Evolutionary conservation across 2,797 vertebrate species (phyloP), one percentile per base, ranked within the genome.

Genomic region (Pseudomugil gertrudae): DNA sequence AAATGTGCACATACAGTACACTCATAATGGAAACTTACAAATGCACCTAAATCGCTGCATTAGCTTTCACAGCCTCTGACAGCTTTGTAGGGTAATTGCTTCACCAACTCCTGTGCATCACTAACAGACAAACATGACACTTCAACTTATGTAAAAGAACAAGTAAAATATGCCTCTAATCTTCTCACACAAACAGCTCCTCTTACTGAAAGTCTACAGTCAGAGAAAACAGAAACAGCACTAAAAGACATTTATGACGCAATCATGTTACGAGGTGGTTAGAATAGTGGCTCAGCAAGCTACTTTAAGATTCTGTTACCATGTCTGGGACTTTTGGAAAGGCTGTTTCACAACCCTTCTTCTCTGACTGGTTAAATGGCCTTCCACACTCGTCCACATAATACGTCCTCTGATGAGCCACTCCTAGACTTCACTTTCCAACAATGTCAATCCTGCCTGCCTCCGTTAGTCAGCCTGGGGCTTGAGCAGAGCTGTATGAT

Each of bases 381-480:
- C 81, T 80, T 55, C n/a, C n/a, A n/a, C 40, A 77, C 70, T 15
- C 61, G 1, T 21, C 40, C 71, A 78, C 77, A 77, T 57, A 57
- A 66, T 69, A 72, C 63, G 63, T 70, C 69, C 74, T 79, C 74
- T 83, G 72, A 84, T 81, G 74, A 87, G 77, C 85, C 84, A 87
- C 60, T 84, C 69, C 76, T 70, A 67, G 82, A 86, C 71, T 76
- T 84, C 82, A 84, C 83, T 91, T 86, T 85, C 71, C 72, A 80
- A 82, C 87, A 88, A 88, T 86, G 85, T 90, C 78, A 84, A 43
- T 82, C 83, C 78, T 66, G 51, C 43, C 59, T 52, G 65, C 64
- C 84, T 74, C 63, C 70, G 54, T 70, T 54, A 30, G 52, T 58
- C 52, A 77, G 76, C 86, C 80, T 0, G 0, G 24, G 65, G 82